Base-by-base conservation (phyloP, 2,113 vertebrate species). In the Sinocyclocheilus grahami region DNA sequence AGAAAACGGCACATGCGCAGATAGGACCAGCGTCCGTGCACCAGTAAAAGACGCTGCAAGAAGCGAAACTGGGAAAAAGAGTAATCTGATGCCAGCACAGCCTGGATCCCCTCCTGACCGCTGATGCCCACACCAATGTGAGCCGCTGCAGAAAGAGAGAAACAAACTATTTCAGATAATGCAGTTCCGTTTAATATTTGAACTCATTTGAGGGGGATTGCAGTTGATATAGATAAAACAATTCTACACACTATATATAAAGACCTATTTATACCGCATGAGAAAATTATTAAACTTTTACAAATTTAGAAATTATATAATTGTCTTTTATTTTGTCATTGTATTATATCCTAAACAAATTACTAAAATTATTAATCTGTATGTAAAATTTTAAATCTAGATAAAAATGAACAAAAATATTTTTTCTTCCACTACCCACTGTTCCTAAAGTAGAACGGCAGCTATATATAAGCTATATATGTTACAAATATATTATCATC, bases 1-100 rank as follows among this genome's bases (percentile, higher is more conserved):
- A 99, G 97, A 93, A 99, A 99, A 16, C 97, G 97, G 94, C 97
- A 99, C 97, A 99, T 98, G 86, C 98, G 96, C 30, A 99, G 94
- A 93, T 99, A 99, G 75, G 97, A 99, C 97, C 97, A 99, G 91
- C 97, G 97, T 1, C 98, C 98, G 0, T 99, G 98, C 80, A 99
- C 97, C 92, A 99, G 93, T 86, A 99, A 94, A 63, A 99, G 96
- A 51, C 97, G 96, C 93, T 99, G 97, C 37, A 99, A 94, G 92
- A 98, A 99, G 86, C 97, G 96, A 93, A 99, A 99, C 96, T 99
- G 97, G 0, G 97, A 96, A 93, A 99, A 98, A 91, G 97, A 96
- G 92, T 99, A 99, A 90, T 99, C 98, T 0, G 97, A 97, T 60
- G 97, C 95, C 92, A 99, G 90, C 55, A 97, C 97, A 0, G 98